Evolutionary conservation across 2,113 vertebrate genomes (phyloP).

Genomic region (Epinephelus cyanopodus): DNA sequence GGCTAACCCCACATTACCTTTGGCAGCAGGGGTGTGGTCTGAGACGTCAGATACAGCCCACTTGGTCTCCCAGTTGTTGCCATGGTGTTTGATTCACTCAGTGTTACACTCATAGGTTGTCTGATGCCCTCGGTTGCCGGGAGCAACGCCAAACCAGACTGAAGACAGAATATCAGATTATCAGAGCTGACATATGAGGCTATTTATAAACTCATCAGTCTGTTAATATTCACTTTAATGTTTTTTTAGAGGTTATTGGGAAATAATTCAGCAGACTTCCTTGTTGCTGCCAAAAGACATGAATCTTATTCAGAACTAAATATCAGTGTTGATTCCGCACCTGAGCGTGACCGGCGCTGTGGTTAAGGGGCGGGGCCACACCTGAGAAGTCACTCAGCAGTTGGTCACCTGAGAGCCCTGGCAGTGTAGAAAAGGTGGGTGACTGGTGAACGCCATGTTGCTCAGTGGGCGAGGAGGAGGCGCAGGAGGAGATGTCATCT

Average conservation of each 20-base stretch:
- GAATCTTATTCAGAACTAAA: neutral
- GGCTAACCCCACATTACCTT: conserved; percentile 79
- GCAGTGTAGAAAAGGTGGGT: conserved; percentile 73
- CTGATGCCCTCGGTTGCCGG: conserved; percentile 84
- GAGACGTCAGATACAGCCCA: conserved; percentile 82
- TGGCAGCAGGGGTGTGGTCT: conserved; percentile 83
- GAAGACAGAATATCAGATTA: conserved; percentile 53
- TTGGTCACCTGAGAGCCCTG: conserved; percentile 79
- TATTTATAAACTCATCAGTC: conserved; percentile 41
- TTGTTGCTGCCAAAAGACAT: conserved; percentile 5
- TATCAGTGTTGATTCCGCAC: conserved; percentile 61
- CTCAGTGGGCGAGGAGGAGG: conserved; percentile 81
- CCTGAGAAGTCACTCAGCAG: conserved; percentile 82
- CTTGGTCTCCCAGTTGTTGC: conserved; percentile 83
- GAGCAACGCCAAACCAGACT: conserved; percentile 83
- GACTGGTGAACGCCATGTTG: conserved; percentile 78
- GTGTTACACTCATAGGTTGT: conserved; percentile 75
- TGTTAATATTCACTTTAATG: conserved; percentile 30
- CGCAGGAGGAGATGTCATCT: conserved; percentile 86
- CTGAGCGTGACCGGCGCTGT: conserved; percentile 78
- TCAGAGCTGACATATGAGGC: conserved; percentile 34
- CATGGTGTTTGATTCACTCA: conserved; percentile 81
- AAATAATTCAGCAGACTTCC: conserved; percentile 13
- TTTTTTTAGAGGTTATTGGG: neutral
- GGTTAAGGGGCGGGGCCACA: conserved; percentile 64